phyloP scores from a whole-genome alignment of 2,888 invertebrate genomes.

The Ochropleura plecta region DNA sequence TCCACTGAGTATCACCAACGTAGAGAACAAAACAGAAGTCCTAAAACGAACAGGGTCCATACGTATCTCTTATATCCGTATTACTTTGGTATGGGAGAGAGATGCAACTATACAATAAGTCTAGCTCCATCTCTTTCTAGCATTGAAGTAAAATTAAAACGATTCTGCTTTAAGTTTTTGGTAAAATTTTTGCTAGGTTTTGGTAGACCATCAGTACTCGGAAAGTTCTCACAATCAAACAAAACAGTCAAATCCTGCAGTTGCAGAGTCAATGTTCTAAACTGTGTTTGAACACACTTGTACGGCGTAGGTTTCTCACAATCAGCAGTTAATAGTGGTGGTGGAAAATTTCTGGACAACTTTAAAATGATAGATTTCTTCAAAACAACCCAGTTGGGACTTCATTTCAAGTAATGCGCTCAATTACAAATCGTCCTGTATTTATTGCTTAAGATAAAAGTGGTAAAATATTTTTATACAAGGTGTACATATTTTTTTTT shows the following conservation, averaged over 20 bases:
- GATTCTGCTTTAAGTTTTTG: background rate
- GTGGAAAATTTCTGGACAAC: too few species aligned
- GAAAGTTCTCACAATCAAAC: background rate
- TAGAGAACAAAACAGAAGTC: conserved; percentile 1
- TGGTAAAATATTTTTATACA: too few species aligned
- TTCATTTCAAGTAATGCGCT: too few species aligned
- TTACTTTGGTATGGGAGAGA: background rate
- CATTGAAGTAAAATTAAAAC: background rate
- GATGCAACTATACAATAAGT: background rate
- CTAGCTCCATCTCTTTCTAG: background rate
- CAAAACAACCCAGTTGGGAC: too few species aligned
- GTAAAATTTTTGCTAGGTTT: too few species aligned
- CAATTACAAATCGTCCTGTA: too few species aligned
- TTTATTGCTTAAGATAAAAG: too few species aligned
- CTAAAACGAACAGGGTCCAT: background rate
- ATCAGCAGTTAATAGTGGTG: too few species aligned
- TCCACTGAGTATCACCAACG: conserved; percentile 25
- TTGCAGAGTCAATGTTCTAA: background rate
- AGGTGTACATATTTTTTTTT: background rate
- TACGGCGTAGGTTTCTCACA: background rate
- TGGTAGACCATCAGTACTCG: background rate
- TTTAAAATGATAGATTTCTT: too few species aligned
- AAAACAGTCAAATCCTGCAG: background rate
- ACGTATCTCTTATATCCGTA: background rate
- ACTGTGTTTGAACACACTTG: background rate